These are phyloP conservation scores for Bilobella aurantiaca DNA, from an alignment of 1,140 invertebrate genomes.

Conservation along the genomic window DNA sequence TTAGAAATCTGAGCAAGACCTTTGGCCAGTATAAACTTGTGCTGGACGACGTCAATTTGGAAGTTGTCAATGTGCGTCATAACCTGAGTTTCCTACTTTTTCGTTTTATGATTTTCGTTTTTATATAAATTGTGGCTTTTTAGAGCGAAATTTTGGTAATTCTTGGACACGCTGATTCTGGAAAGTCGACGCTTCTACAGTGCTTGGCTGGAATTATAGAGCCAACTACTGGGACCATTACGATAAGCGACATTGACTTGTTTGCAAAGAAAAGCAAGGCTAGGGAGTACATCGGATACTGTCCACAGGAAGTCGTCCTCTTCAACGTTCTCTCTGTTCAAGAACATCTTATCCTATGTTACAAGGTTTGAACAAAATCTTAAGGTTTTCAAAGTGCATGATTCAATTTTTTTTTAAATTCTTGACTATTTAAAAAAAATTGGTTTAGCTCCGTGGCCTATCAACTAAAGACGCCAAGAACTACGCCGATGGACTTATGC, in stretches of 20 bases:
- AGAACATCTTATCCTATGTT: conserved; percentile 24
- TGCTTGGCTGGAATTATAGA: conserved; percentile 22
- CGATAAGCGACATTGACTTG: conserved; percentile 15
- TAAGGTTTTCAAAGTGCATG: too few relatives aligned
- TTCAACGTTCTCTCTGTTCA: conserved; percentile 23
- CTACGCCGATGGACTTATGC: not conserved
- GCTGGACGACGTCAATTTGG: conserved; percentile 21
- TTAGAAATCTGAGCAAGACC: conserved; percentile 14
- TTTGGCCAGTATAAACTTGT: conserved; percentile 23
- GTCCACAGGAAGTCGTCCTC: conserved; percentile 19
- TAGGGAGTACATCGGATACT: conserved; percentile 15
- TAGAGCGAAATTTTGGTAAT: conserved; percentile 24
- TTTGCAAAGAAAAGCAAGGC: conserved; percentile 10
- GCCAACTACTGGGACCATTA: conserved; percentile 17
- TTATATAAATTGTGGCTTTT: too few relatives aligned
- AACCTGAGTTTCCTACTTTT: too few relatives aligned
- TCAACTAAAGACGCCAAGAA: not conserved
- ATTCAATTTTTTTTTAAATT: too few relatives aligned
- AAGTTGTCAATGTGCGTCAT: conserved; percentile 20
- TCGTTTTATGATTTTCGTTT: too few relatives aligned
- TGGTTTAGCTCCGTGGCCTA: conserved; percentile 23
- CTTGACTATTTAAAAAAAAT: too few relatives aligned
- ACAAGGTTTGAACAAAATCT: conserved; percentile 13
- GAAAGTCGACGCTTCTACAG: conserved; percentile 22
- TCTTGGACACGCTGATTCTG: conserved; percentile 22